These are phyloP conservation scores for Cerceris ruficornis DNA, from an alignment of 2,888 invertebrate genomes.

Conservation along the genomic window DNA sequence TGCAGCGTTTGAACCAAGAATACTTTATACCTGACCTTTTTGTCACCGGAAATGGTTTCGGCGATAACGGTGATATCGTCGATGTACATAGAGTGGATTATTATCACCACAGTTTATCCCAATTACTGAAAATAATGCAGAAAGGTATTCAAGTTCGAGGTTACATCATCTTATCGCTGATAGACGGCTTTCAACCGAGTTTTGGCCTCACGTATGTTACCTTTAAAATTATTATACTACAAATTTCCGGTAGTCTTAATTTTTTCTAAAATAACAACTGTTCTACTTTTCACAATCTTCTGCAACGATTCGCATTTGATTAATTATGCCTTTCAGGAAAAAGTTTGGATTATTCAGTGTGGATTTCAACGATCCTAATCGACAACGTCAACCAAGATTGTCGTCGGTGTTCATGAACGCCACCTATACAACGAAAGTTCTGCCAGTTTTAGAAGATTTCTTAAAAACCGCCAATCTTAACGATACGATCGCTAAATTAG, in stretches of 20 bases:
- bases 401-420: slow-evolving; percentile 84
- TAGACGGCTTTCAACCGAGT: slow-evolving; percentile 92
- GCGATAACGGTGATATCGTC: slow-evolving; percentile 81
- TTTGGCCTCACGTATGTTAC: slow-evolving; percentile 87
- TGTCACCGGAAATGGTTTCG: slow-evolving; percentile 85
- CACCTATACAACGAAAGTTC: slow-evolving; percentile 81
- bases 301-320: no score
- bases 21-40: slow-evolving; percentile 84
- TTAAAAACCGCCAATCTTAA: not conserved
- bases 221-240: not conserved
- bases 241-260: no score
- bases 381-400: slow-evolving; percentile 84
- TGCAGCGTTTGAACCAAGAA: slow-evolving; percentile 82
- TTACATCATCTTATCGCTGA: slow-evolving; percentile 90
- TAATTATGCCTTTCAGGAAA: not conserved
- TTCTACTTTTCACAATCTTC: no score
- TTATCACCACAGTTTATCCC: slow-evolving; percentile 68
- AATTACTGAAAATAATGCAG: slow-evolving; percentile 61
- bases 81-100: slow-evolving; percentile 82
- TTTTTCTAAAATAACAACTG: no score
- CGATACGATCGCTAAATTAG: not conserved
- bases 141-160: slow-evolving; percentile 79
- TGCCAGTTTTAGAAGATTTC: no score
- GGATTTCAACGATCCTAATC: slow-evolving; percentile 3
- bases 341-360: not conserved